phyloP scores from a whole-genome alignment of 2,797 vertebrate genomes.

The Sebastiscus albofasciatus region DNA sequence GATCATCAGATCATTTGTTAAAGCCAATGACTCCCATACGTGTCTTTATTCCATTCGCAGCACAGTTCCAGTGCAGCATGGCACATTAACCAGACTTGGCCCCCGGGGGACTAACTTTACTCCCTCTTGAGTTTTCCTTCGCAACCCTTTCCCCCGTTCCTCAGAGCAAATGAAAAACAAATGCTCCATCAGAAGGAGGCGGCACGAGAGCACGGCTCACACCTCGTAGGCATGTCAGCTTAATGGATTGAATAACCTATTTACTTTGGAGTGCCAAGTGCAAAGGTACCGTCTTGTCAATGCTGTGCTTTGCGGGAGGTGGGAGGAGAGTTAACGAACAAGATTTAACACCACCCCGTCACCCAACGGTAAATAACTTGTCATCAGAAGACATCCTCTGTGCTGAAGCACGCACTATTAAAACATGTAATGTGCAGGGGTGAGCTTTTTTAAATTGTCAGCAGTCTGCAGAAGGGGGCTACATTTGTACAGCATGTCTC shows the following conservation, averaged over 20 bases:
- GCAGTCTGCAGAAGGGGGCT: slow-evolving; percentile 19
- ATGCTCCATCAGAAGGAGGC: slow-evolving; percentile 81
- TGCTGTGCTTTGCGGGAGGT: slow-evolving; percentile 36
- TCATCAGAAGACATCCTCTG: slow-evolving; percentile 53
- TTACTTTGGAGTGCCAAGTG: slow-evolving; percentile 71
- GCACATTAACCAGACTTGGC: slow-evolving; percentile 87
- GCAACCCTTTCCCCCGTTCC: slow-evolving; percentile 41
- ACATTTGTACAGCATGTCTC: slow-evolving; percentile 19
- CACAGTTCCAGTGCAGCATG: slow-evolving; percentile 80
- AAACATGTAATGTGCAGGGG: slow-evolving; percentile 40
- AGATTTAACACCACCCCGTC: slow-evolving; percentile 50
- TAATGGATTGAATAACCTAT: slow-evolving; percentile 82
- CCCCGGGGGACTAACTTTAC: slow-evolving; percentile 78
- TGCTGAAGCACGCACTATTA: slow-evolving; percentile 48
- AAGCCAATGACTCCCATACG: slow-evolving; percentile 77
- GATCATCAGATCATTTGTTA: slow-evolving; percentile 82
- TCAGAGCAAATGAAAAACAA: slow-evolving; percentile 88
- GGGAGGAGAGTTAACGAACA: slow-evolving; percentile 49
- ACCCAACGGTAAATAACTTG: slow-evolving; percentile 54
- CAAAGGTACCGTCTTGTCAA: slow-evolving; percentile 62
- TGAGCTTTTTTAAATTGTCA: slow-evolving; percentile 30
- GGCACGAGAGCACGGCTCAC: slow-evolving; percentile 74
- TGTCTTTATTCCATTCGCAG: slow-evolving; percentile 83
- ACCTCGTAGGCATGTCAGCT: slow-evolving; percentile 80
- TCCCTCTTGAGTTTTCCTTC: slow-evolving; percentile 71